These are phyloP conservation scores for Prionailurus bengalensis DNA, from an alignment of 2,113 vertebrate species.

Conservation along the genomic window DNA sequence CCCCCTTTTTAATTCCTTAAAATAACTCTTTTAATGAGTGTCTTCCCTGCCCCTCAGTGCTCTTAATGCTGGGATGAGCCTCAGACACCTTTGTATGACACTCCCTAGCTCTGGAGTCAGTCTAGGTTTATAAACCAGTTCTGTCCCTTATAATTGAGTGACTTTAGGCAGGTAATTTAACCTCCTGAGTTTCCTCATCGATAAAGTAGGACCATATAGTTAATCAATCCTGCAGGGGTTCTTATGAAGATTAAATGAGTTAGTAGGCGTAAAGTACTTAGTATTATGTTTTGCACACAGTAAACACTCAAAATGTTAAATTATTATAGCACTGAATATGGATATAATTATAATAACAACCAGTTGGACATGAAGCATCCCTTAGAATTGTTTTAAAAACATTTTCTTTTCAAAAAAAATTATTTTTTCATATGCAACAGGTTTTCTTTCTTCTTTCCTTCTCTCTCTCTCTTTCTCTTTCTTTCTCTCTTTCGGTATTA, in stretches of 20 bases:
- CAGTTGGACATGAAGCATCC: neutral
- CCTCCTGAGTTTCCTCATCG: neutral
- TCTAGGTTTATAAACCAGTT: neutral
- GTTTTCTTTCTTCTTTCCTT: neutral
- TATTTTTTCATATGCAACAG: neutral
- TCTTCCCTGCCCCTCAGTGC: neutral
- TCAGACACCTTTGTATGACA: no score
- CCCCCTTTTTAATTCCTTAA: neutral
- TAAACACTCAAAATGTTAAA: neutral
- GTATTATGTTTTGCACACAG: neutral
- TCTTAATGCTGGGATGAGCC: neutral
- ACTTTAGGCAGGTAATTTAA: neutral
- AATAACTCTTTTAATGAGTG: neutral
- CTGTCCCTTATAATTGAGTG: neutral
- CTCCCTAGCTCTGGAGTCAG: neutral
- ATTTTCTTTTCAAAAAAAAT: neutral
- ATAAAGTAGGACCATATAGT: neutral
- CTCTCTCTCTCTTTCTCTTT: no score
- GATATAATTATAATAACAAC: neutral
- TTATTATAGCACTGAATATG: neutral
- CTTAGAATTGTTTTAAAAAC: conserved; percentile 12
- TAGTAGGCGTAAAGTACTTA: neutral
- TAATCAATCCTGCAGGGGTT: neutral
- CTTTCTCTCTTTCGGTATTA: neutral
- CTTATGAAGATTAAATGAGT: neutral